Percentiles rank a stretch among this genome's conserved stretches.
Conservation (phyloP, 2,888 invertebrate species). For the Cephus sareptanus region DNA sequence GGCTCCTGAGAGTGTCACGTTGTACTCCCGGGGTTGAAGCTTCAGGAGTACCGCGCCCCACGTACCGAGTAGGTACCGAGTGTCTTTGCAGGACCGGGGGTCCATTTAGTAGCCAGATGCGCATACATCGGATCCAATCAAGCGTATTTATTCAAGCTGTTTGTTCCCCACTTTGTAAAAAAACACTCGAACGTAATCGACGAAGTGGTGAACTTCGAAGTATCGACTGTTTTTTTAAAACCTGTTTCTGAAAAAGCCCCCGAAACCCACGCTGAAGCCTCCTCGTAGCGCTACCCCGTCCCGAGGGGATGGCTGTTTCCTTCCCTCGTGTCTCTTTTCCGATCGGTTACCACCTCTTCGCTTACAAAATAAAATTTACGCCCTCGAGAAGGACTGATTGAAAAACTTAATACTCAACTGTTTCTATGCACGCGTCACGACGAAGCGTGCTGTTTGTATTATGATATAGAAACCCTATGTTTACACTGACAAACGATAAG, state of each 20-base stretch:
- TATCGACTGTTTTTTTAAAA: conserved; percentile 1
- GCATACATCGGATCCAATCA: conserved; percentile 55
- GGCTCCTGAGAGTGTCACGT: background rate
- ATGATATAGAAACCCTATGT: background rate
- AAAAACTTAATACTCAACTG: background rate
- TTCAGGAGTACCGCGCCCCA: background rate
- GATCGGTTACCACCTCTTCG: background rate
- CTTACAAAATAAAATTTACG: background rate
- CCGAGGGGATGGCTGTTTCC: background rate
- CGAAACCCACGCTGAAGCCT: background rate
- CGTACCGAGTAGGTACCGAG: conserved; percentile 12
- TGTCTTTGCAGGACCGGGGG: conserved; percentile 8
- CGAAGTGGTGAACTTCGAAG: background rate
- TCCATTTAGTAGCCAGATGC: conserved; percentile 55
- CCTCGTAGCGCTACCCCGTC: background rate
- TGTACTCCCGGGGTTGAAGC: background rate
- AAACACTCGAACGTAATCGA: conserved; percentile 10
- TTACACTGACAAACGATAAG: background rate
- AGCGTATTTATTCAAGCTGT: conserved; percentile 52
- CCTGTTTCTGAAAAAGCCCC: background rate
- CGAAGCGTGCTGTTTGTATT: background rate
- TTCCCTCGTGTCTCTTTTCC: background rate
- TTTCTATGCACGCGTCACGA: background rate
- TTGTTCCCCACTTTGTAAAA: conserved; percentile 30
- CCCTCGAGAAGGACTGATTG: background rate